These are phyloP conservation scores for Macrobrachium rosenbergii DNA, from an alignment of 1,140 invertebrate genomes.

Conservation along the genomic window DNA sequence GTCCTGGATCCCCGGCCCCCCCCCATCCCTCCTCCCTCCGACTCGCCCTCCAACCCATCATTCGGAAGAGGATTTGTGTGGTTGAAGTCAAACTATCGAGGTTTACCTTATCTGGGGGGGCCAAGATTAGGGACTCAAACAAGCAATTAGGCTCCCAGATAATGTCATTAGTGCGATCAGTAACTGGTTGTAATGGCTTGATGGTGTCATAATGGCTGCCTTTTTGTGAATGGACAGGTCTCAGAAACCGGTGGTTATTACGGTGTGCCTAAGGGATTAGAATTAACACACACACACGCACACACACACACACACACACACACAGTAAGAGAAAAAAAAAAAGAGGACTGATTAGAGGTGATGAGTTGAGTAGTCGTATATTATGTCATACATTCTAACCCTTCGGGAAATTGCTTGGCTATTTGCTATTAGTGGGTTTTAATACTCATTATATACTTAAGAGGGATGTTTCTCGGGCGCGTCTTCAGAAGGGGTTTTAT, in stretches of 20 bases:
- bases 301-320: too few relatives aligned
- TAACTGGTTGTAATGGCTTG: constrained; percentile 24
- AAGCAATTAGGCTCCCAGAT: constrained; percentile 47
- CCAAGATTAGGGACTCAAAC: constrained; percentile 17
- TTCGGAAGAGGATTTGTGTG: neutral
- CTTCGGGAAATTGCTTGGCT: too few relatives aligned
- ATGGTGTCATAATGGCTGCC: constrained; percentile 34
- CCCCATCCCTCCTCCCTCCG: neutral
- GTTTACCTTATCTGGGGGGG: constrained; percentile 32
- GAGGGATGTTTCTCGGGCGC: too few relatives aligned
- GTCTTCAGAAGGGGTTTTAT: too few relatives aligned
- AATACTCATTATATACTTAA: too few relatives aligned
- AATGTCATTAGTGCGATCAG: constrained; percentile 45
- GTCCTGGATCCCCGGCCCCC: neutral
- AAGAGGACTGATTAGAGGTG: too few relatives aligned
- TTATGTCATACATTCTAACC: too few relatives aligned
- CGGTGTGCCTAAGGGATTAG: neutral
- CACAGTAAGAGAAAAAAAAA: too few relatives aligned
- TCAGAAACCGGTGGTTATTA: constrained; percentile 35
- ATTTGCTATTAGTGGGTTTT: too few relatives aligned
- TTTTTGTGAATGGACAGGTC: constrained; percentile 38
- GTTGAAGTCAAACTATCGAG: neutral
- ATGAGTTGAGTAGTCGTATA: too few relatives aligned
- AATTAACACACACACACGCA: too few relatives aligned
- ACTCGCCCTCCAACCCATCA: neutral